Base-by-base conservation (phyloP, 1,140 invertebrate species). In the Mamestra configurata region DNA sequence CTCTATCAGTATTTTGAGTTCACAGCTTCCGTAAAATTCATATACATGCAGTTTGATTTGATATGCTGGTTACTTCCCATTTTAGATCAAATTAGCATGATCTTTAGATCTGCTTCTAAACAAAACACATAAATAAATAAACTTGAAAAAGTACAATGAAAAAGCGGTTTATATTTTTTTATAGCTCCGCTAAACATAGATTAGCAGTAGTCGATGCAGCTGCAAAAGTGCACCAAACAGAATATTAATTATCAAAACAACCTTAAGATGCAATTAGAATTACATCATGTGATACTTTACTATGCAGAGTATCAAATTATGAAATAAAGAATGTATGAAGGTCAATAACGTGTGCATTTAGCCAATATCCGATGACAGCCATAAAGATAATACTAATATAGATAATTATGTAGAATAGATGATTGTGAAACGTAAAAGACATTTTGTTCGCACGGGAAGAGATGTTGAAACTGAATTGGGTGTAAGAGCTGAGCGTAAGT, bases 361-460 rank as follows among this genome's bases (percentile, higher is more conserved):
- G 59, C 55, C 35, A 71, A 80, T 83, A 80, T 85, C 82, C 61
- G 68, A 85, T 82, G 76, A 71, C 82, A 83, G 79, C 61, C 51
- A 64, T 77, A 49, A 61, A 77, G 75, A 40, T 77, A 68, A 77
- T 77, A 55, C 51, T 66, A 76, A 79, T 40, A 72, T 57, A 75
- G 66, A 35, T 73, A 79, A 80, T 66, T 59, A 61, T 78, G 80
- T 78, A 55, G 51, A 27, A 66, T 66, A 49, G 53, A 40, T 18
- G 53, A 64, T 87, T 87, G 71, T 75, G 79, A 82, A 81, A 87
- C 46, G 13, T 13, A 43, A 82, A 68, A 83, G 80, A 83, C 80
- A 82, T 82, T 83, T 84, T 85, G 79, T 84, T 81, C 75, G 83
- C 83, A 82, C 86, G 84, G 88, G 87, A 90, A 84, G 87, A 87